These are phyloP conservation scores for Sympetrum striolatum DNA, from an alignment of 2,888 invertebrate species.

Conservation along the genomic window DNA sequence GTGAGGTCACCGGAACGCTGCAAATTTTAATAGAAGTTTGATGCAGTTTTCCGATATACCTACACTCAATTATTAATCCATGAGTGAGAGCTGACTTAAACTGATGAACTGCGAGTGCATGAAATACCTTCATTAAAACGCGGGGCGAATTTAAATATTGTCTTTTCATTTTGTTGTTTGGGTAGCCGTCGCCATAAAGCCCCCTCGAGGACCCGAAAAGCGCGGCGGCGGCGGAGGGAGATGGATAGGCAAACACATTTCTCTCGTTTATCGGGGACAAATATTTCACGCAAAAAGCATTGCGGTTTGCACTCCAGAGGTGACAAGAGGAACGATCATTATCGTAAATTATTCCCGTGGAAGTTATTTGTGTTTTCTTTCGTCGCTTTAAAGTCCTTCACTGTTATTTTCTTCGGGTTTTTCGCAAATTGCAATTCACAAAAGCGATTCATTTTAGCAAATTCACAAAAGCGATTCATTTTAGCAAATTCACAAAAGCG, in stretches of 20 bases:
- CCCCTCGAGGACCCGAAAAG: not conserved
- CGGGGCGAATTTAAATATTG: not conserved
- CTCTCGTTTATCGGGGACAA: not conserved
- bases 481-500: too few species aligned
- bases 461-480: too few species aligned
- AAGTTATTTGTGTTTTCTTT: not conserved
- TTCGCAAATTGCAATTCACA: too few species aligned
- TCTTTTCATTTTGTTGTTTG: constrained; percentile 22
- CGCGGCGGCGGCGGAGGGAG: not conserved
- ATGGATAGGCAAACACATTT: constrained; percentile 11
- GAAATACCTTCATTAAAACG: not conserved
- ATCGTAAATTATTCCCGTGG: not conserved
- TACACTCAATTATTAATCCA: not conserved
- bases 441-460: too few species aligned
- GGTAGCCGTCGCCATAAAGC: not conserved
- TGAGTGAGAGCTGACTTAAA: not conserved
- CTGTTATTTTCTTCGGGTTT: too few species aligned
- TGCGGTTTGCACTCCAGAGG: not conserved
- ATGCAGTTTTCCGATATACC: not conserved
- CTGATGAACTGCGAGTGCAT: constrained; percentile 2
- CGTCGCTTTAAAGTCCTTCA: too few species aligned
- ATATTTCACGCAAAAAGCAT: not conserved
- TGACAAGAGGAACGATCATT: not conserved
- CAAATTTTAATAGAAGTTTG: not conserved
- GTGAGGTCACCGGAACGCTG: not conserved